Base-by-base conservation (phyloP, 1,140 invertebrate genomes). In the Drosophila sp. region DNA sequence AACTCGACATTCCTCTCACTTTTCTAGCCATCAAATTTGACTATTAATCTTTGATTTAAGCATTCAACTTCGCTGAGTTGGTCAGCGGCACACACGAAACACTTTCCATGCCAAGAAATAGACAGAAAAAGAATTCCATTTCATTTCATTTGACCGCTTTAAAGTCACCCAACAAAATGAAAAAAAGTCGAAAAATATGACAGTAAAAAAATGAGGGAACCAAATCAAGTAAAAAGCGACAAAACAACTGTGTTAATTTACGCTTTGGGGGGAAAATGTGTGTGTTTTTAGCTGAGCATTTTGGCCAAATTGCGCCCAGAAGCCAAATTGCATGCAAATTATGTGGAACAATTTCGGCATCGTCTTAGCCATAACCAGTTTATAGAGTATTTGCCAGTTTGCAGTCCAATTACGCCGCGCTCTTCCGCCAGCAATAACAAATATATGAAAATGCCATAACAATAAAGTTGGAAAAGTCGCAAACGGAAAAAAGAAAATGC, bases 281-380 rank as follows among this genome's bases (percentile, higher is more conserved):
- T 63, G 64, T 58, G 54, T 72, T 83, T 73, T 80, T 71, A 62
- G 57, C 59, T 74, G 63, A 62, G 43, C 81, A 87, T 87, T 87
- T 80, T 72, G 56, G 21, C 57, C 51, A 81, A 87, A 84, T 86
- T 84, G 73, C 81, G 82, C 74, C 74, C 81, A 84, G 86, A 81
- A 87, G 82, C 65, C 46, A 87, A 86, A 87, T 89, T 87, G 83
- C 82, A 87, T 87, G 79, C 83, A 89, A 87, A 87, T 89, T 82
- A 89, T 86, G 82, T 86, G 78, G 82, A 86, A 76, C 75, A 69
- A 11, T 34, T 54, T 57, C 16, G 56, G 38, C 38, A 25, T 36
- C 36, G 11, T 38, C n/a, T 13, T 5, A 54, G 58, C 48, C 66
- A 43, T 14, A 46, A 70, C 36, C 48, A 57, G 70, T 64, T 51